phyloP scores from a whole-genome alignment of 1,140 invertebrate species.

The Hyles euphorbiae region DNA sequence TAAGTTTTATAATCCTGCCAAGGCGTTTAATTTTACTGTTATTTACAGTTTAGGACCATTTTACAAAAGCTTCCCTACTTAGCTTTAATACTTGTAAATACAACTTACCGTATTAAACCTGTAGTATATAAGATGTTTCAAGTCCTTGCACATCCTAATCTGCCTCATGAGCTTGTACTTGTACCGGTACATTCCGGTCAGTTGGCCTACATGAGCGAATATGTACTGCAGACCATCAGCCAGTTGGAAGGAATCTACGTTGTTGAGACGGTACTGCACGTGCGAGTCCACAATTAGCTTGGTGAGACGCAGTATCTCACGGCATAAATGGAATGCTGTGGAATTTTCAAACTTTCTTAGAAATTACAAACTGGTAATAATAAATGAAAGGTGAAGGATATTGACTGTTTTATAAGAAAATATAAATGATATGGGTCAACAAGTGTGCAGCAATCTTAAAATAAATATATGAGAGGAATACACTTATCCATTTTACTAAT shows the following conservation, averaged over 20 bases:
- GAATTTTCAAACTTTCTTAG: no score
- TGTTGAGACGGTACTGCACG: slow-evolving; percentile 99
- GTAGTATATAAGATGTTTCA: slow-evolving; percentile 99
- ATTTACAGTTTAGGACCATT: no score
- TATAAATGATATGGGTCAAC: no score
- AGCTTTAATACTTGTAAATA: background rate
- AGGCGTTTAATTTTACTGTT: no score
- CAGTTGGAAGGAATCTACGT: slow-evolving; percentile 99
- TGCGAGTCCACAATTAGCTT: slow-evolving; percentile 99
- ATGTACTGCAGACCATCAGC: slow-evolving; percentile 99
- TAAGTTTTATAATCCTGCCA: no score
- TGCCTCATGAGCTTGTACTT: slow-evolving; percentile 99
- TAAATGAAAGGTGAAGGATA: no score
- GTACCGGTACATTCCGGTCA: slow-evolving; percentile 99
- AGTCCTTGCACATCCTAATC: slow-evolving; percentile 99
- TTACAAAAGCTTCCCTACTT: background rate
- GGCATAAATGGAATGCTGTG: slow-evolving; percentile 97
- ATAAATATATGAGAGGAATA: no score
- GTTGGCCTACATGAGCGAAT: slow-evolving; percentile 99
- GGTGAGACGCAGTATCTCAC: slow-evolving; percentile 97
- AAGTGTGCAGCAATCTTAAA: no score
- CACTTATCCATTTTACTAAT: no score
- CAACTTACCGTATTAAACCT: slow-evolving; percentile 96
- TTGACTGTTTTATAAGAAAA: no score
- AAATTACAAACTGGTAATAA: no score